These are phyloP conservation scores for Anastrepha obliqua DNA, from an alignment of 1,140 invertebrate genomes.

Conservation along the genomic window DNA sequence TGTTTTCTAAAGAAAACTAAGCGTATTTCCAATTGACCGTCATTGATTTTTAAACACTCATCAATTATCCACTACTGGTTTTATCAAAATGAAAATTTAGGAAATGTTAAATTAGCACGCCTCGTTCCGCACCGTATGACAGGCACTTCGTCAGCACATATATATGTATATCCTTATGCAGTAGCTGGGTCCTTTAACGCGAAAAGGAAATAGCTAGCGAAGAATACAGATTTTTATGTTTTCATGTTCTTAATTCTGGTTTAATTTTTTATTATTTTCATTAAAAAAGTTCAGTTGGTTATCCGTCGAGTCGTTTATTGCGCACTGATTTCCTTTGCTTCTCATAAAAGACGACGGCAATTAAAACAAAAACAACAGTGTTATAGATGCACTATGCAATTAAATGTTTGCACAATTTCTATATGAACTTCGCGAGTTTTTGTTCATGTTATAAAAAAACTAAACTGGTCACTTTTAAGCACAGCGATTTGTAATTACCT, in stretches of 20 bases:
- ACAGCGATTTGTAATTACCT: slow-evolving; percentile 77
- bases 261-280: neutral
- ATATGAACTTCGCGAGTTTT: neutral
- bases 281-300: neutral
- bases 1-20: neutral
- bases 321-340: slow-evolving; percentile 36
- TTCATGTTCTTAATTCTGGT: neutral
- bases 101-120: neutral
- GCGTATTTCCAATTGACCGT: neutral
- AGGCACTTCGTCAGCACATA: neutral
- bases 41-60: neutral
- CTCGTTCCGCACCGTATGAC: neutral
- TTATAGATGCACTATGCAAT: slow-evolving; percentile 56
- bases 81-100: neutral
- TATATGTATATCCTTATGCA: neutral
- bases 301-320: slow-evolving; percentile 26
- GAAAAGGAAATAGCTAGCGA: neutral
- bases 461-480: neutral
- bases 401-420: neutral
- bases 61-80: neutral
- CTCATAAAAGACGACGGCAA: neutral
- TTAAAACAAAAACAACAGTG: slow-evolving; percentile 59
- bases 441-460: slow-evolving; percentile 17
- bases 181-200: neutral
- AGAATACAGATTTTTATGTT: neutral